Percentiles rank a stretch among this genome's conserved stretches.
Conservation (phyloP, 2,113 vertebrate genomes). For the Coreoperca whiteheadi region DNA sequence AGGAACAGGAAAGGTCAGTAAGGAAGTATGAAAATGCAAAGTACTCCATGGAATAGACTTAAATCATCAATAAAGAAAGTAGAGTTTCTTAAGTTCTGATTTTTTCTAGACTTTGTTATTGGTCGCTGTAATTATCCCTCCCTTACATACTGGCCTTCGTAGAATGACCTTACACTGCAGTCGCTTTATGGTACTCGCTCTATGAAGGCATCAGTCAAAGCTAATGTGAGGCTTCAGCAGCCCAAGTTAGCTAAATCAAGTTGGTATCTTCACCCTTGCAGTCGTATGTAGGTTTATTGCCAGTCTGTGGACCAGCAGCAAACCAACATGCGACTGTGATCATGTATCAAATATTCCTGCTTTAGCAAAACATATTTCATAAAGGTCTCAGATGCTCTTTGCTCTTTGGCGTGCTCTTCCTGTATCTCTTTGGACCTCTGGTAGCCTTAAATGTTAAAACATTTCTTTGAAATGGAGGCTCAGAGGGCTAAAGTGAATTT, state of each 20-base stretch:
- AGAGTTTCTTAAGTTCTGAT: too few relatives aligned
- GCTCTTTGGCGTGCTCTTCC: not conserved
- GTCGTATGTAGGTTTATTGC: too few relatives aligned
- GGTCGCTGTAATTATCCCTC: too few relatives aligned
- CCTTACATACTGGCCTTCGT: not conserved
- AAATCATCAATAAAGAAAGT: too few relatives aligned
- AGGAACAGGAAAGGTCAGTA: not conserved
- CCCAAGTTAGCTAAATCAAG: not conserved
- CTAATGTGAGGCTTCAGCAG: not conserved
- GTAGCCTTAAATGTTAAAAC: not conserved
- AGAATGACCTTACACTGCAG: not conserved
- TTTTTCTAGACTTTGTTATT: too few relatives aligned
- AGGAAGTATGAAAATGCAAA: not conserved
- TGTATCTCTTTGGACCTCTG: not conserved
- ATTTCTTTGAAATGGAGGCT: constrained; percentile 2
- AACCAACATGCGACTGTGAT: too few relatives aligned
- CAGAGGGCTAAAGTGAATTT: not conserved
- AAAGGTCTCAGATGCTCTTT: not conserved
- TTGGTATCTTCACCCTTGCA: too few relatives aligned
- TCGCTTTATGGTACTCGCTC: not conserved
- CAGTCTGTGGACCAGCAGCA: too few relatives aligned
- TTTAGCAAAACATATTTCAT: not conserved
- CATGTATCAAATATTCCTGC: constrained; percentile 5
- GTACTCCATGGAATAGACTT: too few relatives aligned
- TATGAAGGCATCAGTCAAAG: not conserved